Evolutionary conservation across 2,113 vertebrate species (phyloP).

Genomic region (Sorex araneus): DNA sequence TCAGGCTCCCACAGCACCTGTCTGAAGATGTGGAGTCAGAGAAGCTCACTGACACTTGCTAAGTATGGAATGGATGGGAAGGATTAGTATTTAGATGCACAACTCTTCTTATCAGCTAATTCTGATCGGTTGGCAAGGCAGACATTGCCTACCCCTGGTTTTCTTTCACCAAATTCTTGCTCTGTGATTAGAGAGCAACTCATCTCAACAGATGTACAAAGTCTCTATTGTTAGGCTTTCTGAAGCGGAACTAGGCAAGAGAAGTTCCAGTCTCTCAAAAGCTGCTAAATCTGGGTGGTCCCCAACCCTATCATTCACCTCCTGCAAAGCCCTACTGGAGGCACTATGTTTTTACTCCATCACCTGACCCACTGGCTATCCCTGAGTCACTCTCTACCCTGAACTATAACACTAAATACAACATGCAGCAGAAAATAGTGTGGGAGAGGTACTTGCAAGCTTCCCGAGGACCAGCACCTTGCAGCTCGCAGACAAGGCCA

Average conservation of each 20-base stretch:
- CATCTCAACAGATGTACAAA: conserved; percentile 56
- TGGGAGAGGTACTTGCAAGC: conserved; percentile 85
- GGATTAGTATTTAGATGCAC: conserved; percentile 55
- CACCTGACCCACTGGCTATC: neutral
- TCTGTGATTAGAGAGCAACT: conserved; percentile 28
- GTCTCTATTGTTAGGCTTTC: neutral
- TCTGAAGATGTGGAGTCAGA: neutral
- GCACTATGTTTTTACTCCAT: neutral
- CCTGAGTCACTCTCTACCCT: neutral
- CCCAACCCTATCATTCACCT: neutral
- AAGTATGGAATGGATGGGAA: conserved; percentile 59
- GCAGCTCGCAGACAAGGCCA: neutral
- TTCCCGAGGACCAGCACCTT: conserved; percentile 53
- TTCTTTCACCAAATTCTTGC: conserved; percentile 20
- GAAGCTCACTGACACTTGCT: conserved; percentile 21
- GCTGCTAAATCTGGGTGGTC: conserved; percentile 66
- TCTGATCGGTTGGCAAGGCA: neutral
- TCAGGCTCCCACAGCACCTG: conserved; percentile 51
- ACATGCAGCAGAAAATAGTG: conserved; percentile 71
- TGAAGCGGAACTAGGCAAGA: conserved; percentile 71
- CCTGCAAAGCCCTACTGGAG: conserved; percentile 2
- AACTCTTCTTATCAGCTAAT: conserved; percentile 33
- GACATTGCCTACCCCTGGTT: neutral
- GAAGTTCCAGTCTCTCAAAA: conserved; percentile 67
- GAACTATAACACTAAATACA: conserved; percentile 45